These are phyloP conservation scores for Musca domestica DNA, from an alignment of 1,140 invertebrate genomes.

Conservation along the genomic window DNA sequence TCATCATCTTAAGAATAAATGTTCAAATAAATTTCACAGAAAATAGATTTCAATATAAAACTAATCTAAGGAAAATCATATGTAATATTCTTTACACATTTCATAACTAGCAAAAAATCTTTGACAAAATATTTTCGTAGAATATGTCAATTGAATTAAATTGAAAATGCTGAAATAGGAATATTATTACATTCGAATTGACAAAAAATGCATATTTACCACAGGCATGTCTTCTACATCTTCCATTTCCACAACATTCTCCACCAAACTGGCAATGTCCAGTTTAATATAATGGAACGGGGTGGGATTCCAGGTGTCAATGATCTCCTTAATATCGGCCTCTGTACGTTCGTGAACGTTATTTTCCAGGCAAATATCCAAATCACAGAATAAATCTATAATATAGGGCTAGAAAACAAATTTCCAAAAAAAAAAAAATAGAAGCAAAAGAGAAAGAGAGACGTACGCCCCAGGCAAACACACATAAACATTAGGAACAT, in stretches of 20 bases:
- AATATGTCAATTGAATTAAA: not conserved
- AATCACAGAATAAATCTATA: constrained; percentile 77
- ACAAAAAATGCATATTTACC: constrained; percentile 37
- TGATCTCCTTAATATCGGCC: constrained; percentile 75
- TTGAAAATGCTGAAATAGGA: not conserved
- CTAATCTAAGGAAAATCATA: too few relatives aligned
- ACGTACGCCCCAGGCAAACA: not conserved
- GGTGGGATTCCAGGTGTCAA: constrained; percentile 75
- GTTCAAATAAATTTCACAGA: too few relatives aligned
- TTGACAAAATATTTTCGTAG: not conserved
- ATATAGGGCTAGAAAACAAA: constrained; percentile 40
- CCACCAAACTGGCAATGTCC: constrained; percentile 77
- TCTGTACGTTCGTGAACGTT: constrained; percentile 82
- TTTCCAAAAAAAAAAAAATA: constrained; percentile 7
- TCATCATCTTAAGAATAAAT: too few relatives aligned
- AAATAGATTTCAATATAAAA: too few relatives aligned
- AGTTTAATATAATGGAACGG: constrained; percentile 67
- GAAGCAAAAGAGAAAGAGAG: not conserved
- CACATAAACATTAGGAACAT: not conserved
- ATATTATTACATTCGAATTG: not conserved
- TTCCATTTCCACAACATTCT: constrained; percentile 72
- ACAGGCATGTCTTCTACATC: constrained; percentile 56
- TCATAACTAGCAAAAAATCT: not conserved
- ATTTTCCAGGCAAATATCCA: constrained; percentile 71
- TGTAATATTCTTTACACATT: too few relatives aligned